These are phyloP conservation scores for Danio jaintianensis DNA, from an alignment of 2,797 vertebrate species.

Conservation along the genomic window DNA sequence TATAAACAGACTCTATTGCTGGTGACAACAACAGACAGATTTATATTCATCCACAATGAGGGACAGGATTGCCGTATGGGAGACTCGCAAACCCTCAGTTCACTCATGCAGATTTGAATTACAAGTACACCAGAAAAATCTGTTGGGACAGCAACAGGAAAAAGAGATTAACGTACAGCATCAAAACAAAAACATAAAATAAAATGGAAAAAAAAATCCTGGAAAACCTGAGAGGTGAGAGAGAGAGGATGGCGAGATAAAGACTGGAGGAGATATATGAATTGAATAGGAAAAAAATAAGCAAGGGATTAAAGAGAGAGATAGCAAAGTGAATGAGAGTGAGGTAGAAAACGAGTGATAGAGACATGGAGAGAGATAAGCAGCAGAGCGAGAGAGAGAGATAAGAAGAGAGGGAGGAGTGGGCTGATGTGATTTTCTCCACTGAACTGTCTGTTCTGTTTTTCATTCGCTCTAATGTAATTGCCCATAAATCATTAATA, in stretches of 20 bases:
- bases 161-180: slow-evolving; percentile 22
- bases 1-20: slow-evolving; percentile 46
- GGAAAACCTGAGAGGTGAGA: background rate
- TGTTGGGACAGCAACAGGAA: slow-evolving; percentile 33
- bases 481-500: slow-evolving; percentile 76
- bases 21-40: slow-evolving; percentile 29
- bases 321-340: background rate
- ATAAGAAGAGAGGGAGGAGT: slow-evolving; percentile 23
- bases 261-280: slow-evolving; percentile 25
- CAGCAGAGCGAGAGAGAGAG: background rate
- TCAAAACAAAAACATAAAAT: background rate
- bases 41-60: slow-evolving; percentile 48
- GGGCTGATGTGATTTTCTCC: slow-evolving; percentile 42
- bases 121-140: slow-evolving; percentile 24
- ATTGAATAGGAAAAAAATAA: background rate
- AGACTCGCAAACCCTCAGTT: slow-evolving; percentile 7
- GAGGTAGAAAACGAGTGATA: slow-evolving; percentile 33
- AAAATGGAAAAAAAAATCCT: background rate
- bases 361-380: slow-evolving; percentile 32
- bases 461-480: slow-evolving; percentile 67
- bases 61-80: slow-evolving; percentile 1
- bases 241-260: slow-evolving; percentile 40
- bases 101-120: slow-evolving; percentile 27
- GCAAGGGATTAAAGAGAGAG: background rate
- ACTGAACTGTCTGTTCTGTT: slow-evolving; percentile 53